Evolutionary conservation across 1,140 invertebrate species (phyloP).

Genomic region (Rhopalosiphum maidis): DNA sequence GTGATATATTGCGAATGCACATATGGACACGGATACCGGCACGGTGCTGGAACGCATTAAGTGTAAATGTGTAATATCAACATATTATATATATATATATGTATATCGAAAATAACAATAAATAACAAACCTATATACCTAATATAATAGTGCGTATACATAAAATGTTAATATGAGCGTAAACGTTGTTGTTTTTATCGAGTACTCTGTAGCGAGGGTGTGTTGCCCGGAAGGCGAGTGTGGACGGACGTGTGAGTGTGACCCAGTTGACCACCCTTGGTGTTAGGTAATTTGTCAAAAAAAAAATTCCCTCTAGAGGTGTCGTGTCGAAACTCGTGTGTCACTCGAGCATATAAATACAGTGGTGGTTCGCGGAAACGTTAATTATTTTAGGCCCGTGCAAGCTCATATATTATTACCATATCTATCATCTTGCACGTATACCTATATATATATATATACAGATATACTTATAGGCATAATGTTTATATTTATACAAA

Average conservation of each 20-base stretch:
- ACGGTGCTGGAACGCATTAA: background rate
- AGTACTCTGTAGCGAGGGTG: background rate
- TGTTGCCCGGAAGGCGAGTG: background rate
- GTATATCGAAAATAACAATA: background rate
- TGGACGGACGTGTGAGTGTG: background rate
- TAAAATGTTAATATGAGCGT: background rate
- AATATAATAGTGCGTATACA: background rate
- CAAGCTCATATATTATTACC: background rate
- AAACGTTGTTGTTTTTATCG: constrained; percentile 38
- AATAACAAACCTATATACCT: background rate
- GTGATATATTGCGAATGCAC: background rate
- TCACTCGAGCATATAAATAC: background rate
- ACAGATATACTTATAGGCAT: background rate
- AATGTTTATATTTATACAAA: background rate
- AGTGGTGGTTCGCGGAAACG: background rate
- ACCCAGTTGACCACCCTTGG: constrained; percentile 1
- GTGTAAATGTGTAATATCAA: background rate
- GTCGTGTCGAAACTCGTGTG: constrained; percentile 23
- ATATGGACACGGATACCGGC: background rate
- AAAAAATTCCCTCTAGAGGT: background rate
- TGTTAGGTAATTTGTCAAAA: constrained; percentile 21
- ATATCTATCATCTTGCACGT: background rate
- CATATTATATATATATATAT: no score
- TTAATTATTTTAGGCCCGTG: background rate
- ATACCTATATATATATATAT: background rate